phyloP scores from a whole-genome alignment of 1,140 invertebrate genomes.

The Brachionus koreanus region DNA sequence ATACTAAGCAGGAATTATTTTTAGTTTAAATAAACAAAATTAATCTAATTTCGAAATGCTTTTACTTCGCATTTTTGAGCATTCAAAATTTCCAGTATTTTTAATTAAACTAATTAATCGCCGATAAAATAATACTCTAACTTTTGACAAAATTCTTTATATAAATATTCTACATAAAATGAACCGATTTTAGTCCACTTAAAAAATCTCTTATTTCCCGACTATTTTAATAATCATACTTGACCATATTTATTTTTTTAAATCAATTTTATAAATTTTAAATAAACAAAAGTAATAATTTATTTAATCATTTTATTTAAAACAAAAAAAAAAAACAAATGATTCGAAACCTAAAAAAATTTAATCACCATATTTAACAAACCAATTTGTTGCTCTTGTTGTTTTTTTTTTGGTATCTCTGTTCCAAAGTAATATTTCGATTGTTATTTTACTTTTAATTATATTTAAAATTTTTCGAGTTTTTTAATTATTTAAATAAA shows the following conservation, averaged over 20 bases:
- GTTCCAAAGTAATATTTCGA: no score
- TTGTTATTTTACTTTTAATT: no score
- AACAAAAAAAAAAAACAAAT: no score
- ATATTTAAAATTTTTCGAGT: no score
- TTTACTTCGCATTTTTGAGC: background rate
- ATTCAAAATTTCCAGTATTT: background rate
- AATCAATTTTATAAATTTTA: background rate
- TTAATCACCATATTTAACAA: no score
- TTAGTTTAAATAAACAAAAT: background rate
- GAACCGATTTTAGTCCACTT: background rate
- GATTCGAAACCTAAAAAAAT: no score
- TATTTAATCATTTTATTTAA: no score
- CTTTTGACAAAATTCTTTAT: background rate
- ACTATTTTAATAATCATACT: background rate
- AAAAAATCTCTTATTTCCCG: background rate
- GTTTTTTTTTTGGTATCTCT: no score
- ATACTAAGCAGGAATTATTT: background rate
- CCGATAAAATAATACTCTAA: background rate
- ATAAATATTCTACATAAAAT: background rate
- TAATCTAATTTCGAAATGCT: background rate
- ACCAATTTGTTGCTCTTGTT: no score
- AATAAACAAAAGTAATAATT: no score
- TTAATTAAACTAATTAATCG: background rate
- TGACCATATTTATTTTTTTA: background rate
- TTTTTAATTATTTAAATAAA: no score